Percentiles rank a stretch among this genome's conserved stretches.
Evolutionary conservation across 2,888 invertebrate genomes (phyloP).

Genomic region (Cephus nigrinus): DNA sequence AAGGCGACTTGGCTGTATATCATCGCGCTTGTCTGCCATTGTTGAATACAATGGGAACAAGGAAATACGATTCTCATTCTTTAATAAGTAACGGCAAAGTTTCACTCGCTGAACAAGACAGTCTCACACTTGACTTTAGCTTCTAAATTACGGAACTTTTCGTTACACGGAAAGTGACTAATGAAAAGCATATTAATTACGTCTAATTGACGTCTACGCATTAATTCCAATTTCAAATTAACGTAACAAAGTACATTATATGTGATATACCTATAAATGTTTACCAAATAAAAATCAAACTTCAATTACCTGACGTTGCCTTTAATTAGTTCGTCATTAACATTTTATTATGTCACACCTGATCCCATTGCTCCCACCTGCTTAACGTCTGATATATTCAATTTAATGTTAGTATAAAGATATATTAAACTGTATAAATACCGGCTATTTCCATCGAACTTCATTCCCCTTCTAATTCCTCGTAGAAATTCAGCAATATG

Average conservation of each 20-base stretch:
- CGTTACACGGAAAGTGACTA: background rate
- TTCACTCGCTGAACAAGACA: background rate
- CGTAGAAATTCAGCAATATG: background rate
- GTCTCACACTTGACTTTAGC: background rate
- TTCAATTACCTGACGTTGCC: background rate
- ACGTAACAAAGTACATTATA: background rate
- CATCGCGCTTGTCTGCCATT: background rate
- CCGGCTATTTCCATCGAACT: slow-evolving; percentile 43
- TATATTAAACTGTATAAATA: background rate
- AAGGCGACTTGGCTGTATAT: background rate
- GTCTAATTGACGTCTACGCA: background rate
- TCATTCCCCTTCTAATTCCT: slow-evolving; percentile 46
- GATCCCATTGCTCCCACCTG: background rate
- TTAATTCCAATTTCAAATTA: background rate
- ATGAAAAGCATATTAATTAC: background rate
- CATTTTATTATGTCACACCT: background rate
- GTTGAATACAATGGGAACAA: background rate
- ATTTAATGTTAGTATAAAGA: background rate
- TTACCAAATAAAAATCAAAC: background rate
- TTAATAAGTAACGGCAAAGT: background rate
- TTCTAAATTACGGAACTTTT: background rate
- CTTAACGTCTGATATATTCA: background rate
- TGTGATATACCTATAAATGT: background rate
- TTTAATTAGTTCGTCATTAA: background rate
- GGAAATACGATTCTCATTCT: background rate